Percentiles rank a stretch among this genome's conserved stretches.
These are phyloP conservation scores for Laterallus jamaicensis DNA, from an alignment of 2,113 vertebrate genomes.

Conservation along the genomic window DNA sequence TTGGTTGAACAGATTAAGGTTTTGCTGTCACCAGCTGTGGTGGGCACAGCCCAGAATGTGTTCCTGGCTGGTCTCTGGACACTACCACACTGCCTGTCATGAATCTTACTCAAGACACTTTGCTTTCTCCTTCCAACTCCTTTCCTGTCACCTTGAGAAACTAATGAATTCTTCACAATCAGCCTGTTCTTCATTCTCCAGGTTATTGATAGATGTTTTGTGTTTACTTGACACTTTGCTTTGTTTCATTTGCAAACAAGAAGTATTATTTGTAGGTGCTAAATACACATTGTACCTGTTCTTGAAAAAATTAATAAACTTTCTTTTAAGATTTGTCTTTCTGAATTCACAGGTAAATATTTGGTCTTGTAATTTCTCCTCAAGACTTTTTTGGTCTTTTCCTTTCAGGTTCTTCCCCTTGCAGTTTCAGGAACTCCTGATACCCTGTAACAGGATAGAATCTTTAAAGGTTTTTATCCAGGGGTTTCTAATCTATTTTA, in stretches of 20 bases:
- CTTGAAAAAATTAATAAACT: background rate
- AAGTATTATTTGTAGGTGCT: background rate
- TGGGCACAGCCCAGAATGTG: background rate
- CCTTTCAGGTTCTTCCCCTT: background rate
- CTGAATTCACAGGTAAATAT: background rate
- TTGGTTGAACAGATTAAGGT: background rate
- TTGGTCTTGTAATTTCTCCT: background rate
- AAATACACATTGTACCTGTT: background rate
- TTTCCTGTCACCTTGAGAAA: background rate
- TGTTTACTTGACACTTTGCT: background rate
- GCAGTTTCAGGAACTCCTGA: background rate
- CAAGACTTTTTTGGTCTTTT: background rate
- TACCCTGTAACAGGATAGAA: background rate
- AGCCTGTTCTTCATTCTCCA: background rate
- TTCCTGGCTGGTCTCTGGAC: background rate
- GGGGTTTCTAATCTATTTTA: background rate
- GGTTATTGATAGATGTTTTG: background rate
- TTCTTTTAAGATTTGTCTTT: background rate
- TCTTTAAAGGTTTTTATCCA: background rate
- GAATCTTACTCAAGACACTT: background rate
- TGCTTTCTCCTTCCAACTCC: background rate
- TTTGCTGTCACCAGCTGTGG: background rate
- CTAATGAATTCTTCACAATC: background rate
- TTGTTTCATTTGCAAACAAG: background rate
- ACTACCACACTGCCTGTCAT: background rate